Base-by-base conservation (phyloP, 2,888 invertebrate species). In the Cerastis leucographa region DNA sequence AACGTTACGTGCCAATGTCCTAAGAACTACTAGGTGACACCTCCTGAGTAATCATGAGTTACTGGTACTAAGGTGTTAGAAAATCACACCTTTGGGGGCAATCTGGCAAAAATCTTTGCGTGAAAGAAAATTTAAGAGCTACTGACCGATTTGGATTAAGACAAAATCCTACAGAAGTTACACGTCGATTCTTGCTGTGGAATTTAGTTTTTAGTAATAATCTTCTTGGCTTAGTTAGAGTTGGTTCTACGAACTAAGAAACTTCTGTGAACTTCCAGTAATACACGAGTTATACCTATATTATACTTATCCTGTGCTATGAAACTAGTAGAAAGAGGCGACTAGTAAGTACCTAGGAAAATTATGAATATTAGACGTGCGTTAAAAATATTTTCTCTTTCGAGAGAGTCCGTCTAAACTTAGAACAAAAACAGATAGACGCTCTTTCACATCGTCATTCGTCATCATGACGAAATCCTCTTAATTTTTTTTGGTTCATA, bases 11-110 rank as follows among this genome's bases (percentile, higher is more conserved):
- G 78, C 49, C 68, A 29, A 49, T 51, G 70, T 62, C 59, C 42
- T 54, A 35, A 54, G 66, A 64, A 25, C 51, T 14, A 14, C 22
- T 68, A 44, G 59, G 19, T 61, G 56, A 75, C 59, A 84, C 62
- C 83, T 85, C 74, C 65, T 78, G 5, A 40, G 46, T 70, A 78
- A 70, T 74, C 83, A 82, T 84, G 85, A 70, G 42, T 19, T 78
- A 67, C 85, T 84, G 71, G 84, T 85, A 85, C 85, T 11, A 35
- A 42, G 42, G 71, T 69, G 68, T 49, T 59, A 59, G 46, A 71
- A 80, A 42, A 73, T 62, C 46, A 42, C 74, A 78, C 80, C 78
- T 77, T 62, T 68, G 49, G 49, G 54, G 11, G 40, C 8, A 35
- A 67, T 66, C n/a, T n/a, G n/a, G n/a, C n/a, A 49, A 29, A 22